Conservation (phyloP, 2,888 invertebrate genomes). For the Diachrysia chrysitis region DNA sequence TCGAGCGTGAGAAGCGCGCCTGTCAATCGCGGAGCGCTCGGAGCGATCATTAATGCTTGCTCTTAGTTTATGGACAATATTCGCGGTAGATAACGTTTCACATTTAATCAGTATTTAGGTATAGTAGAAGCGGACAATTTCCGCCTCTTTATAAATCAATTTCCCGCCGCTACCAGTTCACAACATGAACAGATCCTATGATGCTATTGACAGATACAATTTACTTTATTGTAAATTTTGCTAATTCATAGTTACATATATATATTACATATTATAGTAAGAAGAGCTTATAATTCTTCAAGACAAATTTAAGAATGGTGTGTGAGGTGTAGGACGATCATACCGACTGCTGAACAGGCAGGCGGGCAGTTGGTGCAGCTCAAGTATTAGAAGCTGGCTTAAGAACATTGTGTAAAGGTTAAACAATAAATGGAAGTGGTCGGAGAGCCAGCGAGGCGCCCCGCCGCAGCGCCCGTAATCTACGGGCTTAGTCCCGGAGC, state of each 20-base stretch:
- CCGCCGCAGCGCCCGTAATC: neutral
- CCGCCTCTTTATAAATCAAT: constrained; percentile 7
- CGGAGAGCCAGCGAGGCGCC: neutral
- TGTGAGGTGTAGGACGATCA: no score
- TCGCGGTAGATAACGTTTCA: neutral
- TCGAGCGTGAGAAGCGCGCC: neutral
- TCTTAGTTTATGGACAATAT: neutral
- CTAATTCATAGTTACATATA: neutral
- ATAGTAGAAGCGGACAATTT: constrained; percentile 4
- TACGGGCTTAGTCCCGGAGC: neutral
- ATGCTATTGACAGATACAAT: constrained; percentile 1
- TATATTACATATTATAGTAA: no score
- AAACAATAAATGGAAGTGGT: neutral
- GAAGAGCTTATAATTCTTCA: no score
- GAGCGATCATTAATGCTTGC: neutral
- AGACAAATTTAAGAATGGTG: no score
- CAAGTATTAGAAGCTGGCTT: neutral
- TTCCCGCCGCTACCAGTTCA: neutral
- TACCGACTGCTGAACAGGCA: no score
- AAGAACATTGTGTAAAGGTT: neutral
- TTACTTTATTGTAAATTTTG: no score
- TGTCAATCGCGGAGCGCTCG: neutral
- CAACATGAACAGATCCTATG: neutral
- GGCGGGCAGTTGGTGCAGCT: neutral
- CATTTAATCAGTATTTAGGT: neutral